A percentile compares a stretch with the other conserved stretches of the same genome.
phyloP scores from a whole-genome alignment of 1,140 invertebrate species.

The Hypsibius dujardini region DNA sequence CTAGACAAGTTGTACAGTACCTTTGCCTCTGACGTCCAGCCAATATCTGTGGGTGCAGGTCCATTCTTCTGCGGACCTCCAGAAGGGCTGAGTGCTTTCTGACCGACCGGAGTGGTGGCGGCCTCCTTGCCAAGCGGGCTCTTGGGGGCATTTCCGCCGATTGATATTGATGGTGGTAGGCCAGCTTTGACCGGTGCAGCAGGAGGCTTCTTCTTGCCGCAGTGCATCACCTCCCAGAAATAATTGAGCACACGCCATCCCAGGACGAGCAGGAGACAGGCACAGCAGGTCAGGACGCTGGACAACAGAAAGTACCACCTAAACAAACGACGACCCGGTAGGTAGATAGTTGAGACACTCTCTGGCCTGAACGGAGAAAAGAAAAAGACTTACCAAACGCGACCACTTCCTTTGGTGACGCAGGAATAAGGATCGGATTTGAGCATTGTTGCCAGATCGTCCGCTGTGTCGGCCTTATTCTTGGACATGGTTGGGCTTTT shows the following conservation, averaged over 20 bases:
- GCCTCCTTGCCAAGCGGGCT: slow-evolving; percentile 22
- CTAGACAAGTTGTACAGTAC: slow-evolving; percentile 26
- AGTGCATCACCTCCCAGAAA: slow-evolving; percentile 75
- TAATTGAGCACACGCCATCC: slow-evolving; percentile 67
- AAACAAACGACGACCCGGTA: too few relatives aligned
- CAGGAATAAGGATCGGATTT: slow-evolving; percentile 7
- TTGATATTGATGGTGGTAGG: slow-evolving; percentile 30
- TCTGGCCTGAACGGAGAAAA: not conserved
- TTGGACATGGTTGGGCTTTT: not conserved
- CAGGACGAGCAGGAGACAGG: slow-evolving; percentile 47
- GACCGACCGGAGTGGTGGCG: slow-evolving; percentile 21
- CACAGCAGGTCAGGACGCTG: slow-evolving; percentile 84
- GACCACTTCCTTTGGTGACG: not conserved
- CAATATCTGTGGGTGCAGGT: slow-evolving; percentile 2
- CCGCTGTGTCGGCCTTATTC: not conserved
- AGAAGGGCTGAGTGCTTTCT: slow-evolving; percentile 23
- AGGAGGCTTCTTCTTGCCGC: slow-evolving; percentile 48
- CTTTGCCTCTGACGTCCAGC: slow-evolving; percentile 42
- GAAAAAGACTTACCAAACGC: not conserved
- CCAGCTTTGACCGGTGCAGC: slow-evolving; percentile 64
- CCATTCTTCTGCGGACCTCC: slow-evolving; percentile 3
- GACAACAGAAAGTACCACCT: slow-evolving; percentile 87
- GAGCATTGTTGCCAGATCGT: not conserved
- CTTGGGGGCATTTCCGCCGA: slow-evolving; percentile 28
- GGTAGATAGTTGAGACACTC: too few relatives aligned